phyloP scores from a whole-genome alignment of 1,140 invertebrate species.

The Schlechtendalia chinensis region DNA sequence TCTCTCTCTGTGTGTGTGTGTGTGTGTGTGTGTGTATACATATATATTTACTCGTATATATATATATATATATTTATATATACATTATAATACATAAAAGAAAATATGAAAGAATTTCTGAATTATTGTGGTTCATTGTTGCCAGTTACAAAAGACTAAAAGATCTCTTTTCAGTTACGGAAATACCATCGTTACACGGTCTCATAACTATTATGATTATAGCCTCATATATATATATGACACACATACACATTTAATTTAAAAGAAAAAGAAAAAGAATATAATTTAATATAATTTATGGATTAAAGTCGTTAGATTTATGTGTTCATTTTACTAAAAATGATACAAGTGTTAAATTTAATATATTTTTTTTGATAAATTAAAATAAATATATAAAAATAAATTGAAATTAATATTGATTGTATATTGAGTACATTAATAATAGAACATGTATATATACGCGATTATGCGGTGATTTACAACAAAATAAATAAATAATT shows the following conservation, averaged over 20 bases:
- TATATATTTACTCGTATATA: background rate
- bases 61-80: slow-evolving; percentile 18
- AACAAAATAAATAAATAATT: too few species aligned
- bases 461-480: too few species aligned
- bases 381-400: too few species aligned
- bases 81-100: background rate
- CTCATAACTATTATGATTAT: slow-evolving; percentile 1
- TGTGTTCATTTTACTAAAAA: background rate
- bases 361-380: too few species aligned
- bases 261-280: slow-evolving; percentile 25
- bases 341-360: too few species aligned
- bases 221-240: background rate
- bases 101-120: slow-evolving; percentile 23
- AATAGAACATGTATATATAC: too few species aligned
- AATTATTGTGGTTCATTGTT: slow-evolving; percentile 39
- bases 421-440: too few species aligned
- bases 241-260: background rate
- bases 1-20: too few species aligned
- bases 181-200: slow-evolving; percentile 38
- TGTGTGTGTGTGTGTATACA: too few species aligned
- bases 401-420: too few species aligned
- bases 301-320: background rate
- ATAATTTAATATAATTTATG: background rate
- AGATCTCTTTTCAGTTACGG: slow-evolving; percentile 32
- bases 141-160: slow-evolving; percentile 33